These are phyloP conservation scores for Epirrita christyi DNA, from an alignment of 2,888 invertebrate species.

Conservation along the genomic window DNA sequence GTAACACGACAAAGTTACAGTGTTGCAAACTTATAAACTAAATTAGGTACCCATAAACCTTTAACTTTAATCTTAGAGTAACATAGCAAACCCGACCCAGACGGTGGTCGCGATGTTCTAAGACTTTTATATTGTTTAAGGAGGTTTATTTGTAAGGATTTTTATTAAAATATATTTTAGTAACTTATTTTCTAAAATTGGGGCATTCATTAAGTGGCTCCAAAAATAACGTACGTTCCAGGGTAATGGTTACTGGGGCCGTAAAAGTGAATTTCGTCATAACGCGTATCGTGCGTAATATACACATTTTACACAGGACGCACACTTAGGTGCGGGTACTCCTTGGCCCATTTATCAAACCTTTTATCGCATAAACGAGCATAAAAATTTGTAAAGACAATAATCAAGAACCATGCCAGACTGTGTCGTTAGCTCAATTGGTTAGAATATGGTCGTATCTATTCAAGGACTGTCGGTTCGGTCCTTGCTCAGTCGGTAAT, in stretches of 20 bases:
- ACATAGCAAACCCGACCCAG: too few relatives aligned
- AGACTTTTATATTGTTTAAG: too few relatives aligned
- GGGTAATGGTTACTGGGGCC: constrained; percentile 29
- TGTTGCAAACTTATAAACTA: too few relatives aligned
- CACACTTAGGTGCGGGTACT: constrained; percentile 3
- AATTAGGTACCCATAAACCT: too few relatives aligned
- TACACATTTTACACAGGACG: background rate
- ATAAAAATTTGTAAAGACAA: background rate
- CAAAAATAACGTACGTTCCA: constrained; percentile 31
- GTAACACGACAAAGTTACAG: too few relatives aligned
- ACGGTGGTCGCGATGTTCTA: too few relatives aligned
- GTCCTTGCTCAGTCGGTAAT: too few relatives aligned
- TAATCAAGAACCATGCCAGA: background rate
- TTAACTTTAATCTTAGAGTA: too few relatives aligned
- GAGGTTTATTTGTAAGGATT: too few relatives aligned
- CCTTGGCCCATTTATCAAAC: constrained; percentile 8
- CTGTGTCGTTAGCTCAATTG: too few relatives aligned
- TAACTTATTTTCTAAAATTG: background rate
- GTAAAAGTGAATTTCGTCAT: constrained; percentile 37
- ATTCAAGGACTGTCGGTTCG: too few relatives aligned
- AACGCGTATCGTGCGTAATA: constrained; percentile 29
- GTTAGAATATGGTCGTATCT: too few relatives aligned
- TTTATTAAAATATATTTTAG: background rate
- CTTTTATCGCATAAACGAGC: background rate
- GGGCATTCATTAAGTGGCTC: constrained; percentile 8